Evolutionary conservation across 1,140 invertebrate species (phyloP).

Genomic region (Bombus turneri): DNA sequence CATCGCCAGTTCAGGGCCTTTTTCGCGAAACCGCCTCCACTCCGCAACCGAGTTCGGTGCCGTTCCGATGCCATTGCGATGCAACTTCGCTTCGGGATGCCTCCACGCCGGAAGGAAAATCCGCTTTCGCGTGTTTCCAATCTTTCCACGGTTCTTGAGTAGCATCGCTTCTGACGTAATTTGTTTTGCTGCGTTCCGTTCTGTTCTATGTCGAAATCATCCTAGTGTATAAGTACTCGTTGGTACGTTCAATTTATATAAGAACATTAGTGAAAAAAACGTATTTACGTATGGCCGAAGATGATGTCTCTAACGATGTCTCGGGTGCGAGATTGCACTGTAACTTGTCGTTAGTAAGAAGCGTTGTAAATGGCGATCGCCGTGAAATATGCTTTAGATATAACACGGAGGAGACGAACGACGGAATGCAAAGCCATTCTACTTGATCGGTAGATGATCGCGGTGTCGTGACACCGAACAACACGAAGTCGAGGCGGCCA

Average conservation of each 20-base stretch:
- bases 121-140: neutral
- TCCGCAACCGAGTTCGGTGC: neutral
- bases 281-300: neutral
- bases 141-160: neutral
- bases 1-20: slow-evolving; percentile 33
- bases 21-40: slow-evolving; percentile 17
- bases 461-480: slow-evolving; percentile 44
- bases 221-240: neutral
- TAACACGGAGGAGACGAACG: slow-evolving; percentile 38
- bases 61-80: neutral
- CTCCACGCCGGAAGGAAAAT: neutral
- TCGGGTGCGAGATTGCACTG: no score
- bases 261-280: no score
- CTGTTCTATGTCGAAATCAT: neutral
- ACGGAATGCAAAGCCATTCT: slow-evolving; percentile 58
- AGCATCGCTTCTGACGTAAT: neutral
- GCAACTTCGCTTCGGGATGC: neutral
- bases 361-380: neutral
- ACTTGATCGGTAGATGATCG: slow-evolving; percentile 52
- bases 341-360: no score
- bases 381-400: slow-evolving; percentile 27
- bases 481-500: slow-evolving; percentile 26
- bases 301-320: no score
- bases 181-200: neutral
- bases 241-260: neutral